Conservation (phyloP, 1,140 invertebrate species). For the Wiebesia pumilae region DNA sequence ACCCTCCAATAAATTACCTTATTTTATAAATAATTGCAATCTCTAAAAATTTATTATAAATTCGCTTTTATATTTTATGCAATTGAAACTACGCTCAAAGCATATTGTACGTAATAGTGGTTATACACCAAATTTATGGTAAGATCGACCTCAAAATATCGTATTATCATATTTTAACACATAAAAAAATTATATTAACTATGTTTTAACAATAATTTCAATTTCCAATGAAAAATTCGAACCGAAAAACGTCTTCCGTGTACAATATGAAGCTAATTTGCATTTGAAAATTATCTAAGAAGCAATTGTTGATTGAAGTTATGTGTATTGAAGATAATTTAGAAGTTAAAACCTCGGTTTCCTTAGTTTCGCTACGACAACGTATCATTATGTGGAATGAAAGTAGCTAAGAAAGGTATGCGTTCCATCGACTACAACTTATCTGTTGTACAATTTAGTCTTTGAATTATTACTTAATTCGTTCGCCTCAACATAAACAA, state of each 20-base stretch:
- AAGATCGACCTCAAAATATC: too few relatives aligned
- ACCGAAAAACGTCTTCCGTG: background rate
- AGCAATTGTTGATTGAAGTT: background rate
- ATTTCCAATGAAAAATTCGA: too few relatives aligned
- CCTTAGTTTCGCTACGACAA: background rate
- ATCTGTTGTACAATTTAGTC: background rate
- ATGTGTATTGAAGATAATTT: background rate
- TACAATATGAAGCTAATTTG: background rate
- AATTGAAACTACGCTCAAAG: too few relatives aligned
- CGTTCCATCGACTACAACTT: background rate
- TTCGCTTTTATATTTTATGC: too few relatives aligned
- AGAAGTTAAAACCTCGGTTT: background rate
- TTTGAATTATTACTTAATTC: background rate
- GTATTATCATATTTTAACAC: too few relatives aligned
- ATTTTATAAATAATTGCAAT: too few relatives aligned
- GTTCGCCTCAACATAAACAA: background rate
- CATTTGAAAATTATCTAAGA: background rate
- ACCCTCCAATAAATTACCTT: too few relatives aligned
- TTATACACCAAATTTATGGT: too few relatives aligned
- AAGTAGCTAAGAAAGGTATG: background rate
- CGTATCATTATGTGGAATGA: background rate
- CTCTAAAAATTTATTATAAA: too few relatives aligned
- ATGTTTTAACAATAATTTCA: background rate
- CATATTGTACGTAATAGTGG: too few relatives aligned
- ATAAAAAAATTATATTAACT: too few relatives aligned